Percentiles rank a stretch among this genome's conserved stretches.
Evolutionary conservation across 2,888 invertebrate species (phyloP).

Genomic region (Ophonus ardosiacus): DNA sequence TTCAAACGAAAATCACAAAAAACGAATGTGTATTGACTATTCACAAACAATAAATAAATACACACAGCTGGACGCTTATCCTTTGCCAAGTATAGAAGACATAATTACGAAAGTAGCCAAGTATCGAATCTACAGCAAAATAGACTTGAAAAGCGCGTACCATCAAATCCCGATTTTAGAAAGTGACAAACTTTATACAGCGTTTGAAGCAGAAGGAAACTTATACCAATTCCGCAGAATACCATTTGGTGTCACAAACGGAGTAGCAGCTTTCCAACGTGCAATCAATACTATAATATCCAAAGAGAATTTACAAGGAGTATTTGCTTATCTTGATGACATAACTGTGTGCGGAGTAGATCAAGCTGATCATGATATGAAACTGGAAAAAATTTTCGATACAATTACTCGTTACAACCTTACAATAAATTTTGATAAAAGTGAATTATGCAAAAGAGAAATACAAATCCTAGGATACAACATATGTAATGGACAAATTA

Average conservation of each 20-base stretch:
- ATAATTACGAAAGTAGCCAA: not conserved
- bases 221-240: conserved; percentile 37
- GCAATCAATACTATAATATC: conserved; percentile 43
- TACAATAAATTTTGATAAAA: conserved; percentile 8
- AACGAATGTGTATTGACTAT: not conserved
- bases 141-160: not conserved
- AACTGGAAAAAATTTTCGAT: conserved; percentile 20
- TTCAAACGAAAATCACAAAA: not conserved
- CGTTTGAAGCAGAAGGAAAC: conserved; percentile 23
- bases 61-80: not conserved
- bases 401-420: not conserved
- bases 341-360: conserved; percentile 50
- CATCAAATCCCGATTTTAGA: not conserved
- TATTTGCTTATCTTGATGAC: conserved; percentile 55
- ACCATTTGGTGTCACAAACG: conserved; percentile 35
- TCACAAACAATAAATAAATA: not conserved
- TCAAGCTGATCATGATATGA: conserved; percentile 53
- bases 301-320: conserved; percentile 30
- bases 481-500: not conserved
- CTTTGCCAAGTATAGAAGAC: not conserved
- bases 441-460: not conserved
- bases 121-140: not conserved
- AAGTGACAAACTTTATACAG: not conserved
- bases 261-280: conserved; percentile 26
- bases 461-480: conserved; percentile 8